Percentiles rank a stretch among this genome's conserved stretches.
These are phyloP conservation scores for Malacosoma neustria DNA, from an alignment of 2,888 invertebrate species.

Conservation along the genomic window DNA sequence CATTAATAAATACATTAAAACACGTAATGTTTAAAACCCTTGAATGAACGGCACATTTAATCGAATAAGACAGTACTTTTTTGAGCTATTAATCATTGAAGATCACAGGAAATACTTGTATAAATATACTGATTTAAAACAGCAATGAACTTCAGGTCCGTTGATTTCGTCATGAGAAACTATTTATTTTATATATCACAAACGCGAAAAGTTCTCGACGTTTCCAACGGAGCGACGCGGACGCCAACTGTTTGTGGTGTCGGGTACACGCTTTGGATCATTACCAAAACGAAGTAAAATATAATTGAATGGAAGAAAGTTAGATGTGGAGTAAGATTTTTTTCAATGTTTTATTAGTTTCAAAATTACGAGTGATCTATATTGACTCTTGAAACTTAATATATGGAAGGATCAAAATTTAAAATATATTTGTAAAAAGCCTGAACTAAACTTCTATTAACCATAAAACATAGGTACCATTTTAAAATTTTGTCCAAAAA, in stretches of 20 bases:
- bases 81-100: background rate
- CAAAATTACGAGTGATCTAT: too few relatives aligned
- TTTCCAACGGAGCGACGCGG: background rate
- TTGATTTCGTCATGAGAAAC: background rate
- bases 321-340: too few relatives aligned
- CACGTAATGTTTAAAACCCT: too few relatives aligned
- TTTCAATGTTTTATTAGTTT: too few relatives aligned
- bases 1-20: too few relatives aligned
- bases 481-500: too few relatives aligned
- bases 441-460: too few relatives aligned
- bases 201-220: background rate
- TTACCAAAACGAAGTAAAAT: background rate
- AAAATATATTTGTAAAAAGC: too few relatives aligned
- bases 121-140: background rate
- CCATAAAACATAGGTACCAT: too few relatives aligned
- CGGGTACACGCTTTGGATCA: background rate
- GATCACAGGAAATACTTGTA: background rate
- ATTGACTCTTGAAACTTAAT: too few relatives aligned
- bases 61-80: background rate
- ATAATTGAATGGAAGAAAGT: too few relatives aligned
- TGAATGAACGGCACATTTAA: background rate
- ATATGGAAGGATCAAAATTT: too few relatives aligned
- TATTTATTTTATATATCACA: background rate
- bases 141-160: background rate
- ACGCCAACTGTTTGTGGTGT: background rate